A percentile compares a stretch with the other conserved stretches of the same genome.
Evolutionary conservation across 2,113 vertebrate genomes (phyloP).

Genomic region (Tenebrosternarchus preto): DNA sequence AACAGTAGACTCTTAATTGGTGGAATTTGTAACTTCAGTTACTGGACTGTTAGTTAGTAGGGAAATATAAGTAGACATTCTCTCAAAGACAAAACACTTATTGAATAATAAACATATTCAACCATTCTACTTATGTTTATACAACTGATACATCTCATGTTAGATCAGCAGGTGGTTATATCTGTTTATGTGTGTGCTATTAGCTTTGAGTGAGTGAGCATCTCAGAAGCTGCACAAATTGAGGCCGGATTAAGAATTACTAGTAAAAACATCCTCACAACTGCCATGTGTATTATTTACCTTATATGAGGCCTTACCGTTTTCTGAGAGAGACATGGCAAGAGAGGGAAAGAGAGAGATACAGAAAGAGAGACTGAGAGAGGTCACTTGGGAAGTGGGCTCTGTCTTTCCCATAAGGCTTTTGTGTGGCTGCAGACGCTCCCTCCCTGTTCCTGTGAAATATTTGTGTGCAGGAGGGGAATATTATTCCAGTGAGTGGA

Average conservation of each 20-base stretch:
- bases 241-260: constrained; percentile 59
- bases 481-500: constrained; percentile 49
- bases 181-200: too few relatives aligned
- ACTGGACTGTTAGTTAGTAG: too few relatives aligned
- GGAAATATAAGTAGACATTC: too few relatives aligned
- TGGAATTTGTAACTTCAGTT: too few relatives aligned
- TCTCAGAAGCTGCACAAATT: constrained; percentile 60
- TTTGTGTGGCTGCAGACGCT: neutral
- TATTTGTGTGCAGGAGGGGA: constrained; percentile 47
- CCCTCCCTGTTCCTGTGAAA: constrained; percentile 25
- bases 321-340: constrained; percentile 54
- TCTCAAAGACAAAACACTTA: too few relatives aligned
- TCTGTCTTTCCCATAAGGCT: constrained; percentile 29
- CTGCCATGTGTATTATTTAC: constrained; percentile 67
- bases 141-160: too few relatives aligned
- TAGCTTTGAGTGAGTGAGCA: neutral
- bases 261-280: constrained; percentile 70
- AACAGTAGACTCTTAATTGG: too few relatives aligned
- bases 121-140: too few relatives aligned
- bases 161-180: too few relatives aligned
- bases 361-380: constrained; percentile 2
- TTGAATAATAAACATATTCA: too few relatives aligned
- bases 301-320: constrained; percentile 52
- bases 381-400: constrained; percentile 4
- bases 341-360: constrained; percentile 26